Base-by-base conservation (phyloP, 2,797 vertebrate species). In the Miichthys miiuy region DNA sequence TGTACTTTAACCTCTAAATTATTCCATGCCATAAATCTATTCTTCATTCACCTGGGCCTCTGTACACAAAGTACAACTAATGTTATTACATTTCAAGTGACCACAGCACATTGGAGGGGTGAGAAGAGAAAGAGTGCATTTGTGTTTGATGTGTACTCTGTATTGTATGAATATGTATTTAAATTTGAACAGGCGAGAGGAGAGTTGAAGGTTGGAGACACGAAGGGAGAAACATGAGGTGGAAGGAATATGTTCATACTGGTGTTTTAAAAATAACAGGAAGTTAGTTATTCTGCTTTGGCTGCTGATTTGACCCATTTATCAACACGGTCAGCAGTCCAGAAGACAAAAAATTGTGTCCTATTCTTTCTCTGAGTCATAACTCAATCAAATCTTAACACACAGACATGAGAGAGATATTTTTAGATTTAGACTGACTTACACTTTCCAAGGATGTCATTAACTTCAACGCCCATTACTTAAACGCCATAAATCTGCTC, bases 1-100 rank as follows among this genome's bases (percentile, higher is more conserved):
- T 85, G 86, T 70, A 91, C 86, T 87, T 90, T 85, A 84, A 84
- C 83, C 80, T 68, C 4, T 67, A 3, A 61, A 69, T 69, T 2
- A 81, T 51, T n/a, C 13, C 30, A 55, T 6, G 48, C 14, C 23
- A 65, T 65, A 70, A 75, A 77, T 56, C 10, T 16, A 42, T 63
- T 70, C 69, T 56, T 66, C 27, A 64, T 20, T 73, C 42, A 56
- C 47, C 25, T n/a, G 17, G 13, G 27, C 44, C 17, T 66, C 20
- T 46, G 62, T 68, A 55, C 66, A 80, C 65, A 79, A 41, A 54
- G 12, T 10, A 38, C 11, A 6, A 44, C 54, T 34, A 20, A 38
- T 60, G 11, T 68, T 14, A 23, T 41, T 55, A 50, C 12, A 65
- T 54, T 21, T 62, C 4, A 73, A 70, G 9, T 52, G 64, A 68